Percentiles rank a stretch among this genome's conserved stretches.
These are phyloP conservation scores for Yponomeuta evonymella DNA, from an alignment of 2,888 invertebrate species.

Conservation along the genomic window DNA sequence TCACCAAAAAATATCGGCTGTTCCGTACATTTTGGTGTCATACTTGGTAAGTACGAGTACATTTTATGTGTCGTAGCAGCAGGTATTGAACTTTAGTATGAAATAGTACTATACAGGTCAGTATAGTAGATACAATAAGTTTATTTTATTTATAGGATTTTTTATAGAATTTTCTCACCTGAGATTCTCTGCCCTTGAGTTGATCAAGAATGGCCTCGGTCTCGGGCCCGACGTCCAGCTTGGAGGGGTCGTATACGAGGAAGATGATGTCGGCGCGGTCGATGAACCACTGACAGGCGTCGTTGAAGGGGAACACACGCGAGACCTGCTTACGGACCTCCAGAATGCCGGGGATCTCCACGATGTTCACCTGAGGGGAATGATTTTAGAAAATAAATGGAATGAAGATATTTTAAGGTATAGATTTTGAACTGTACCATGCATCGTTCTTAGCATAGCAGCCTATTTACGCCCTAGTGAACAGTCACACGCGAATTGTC, in stretches of 20 bases:
- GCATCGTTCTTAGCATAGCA: too few species aligned
- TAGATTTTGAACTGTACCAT: too few species aligned
- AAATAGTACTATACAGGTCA: too few species aligned
- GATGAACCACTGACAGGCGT: constrained; percentile 98
- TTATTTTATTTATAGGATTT: background rate
- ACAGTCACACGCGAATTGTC: too few species aligned
- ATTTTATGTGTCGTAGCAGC: too few species aligned
- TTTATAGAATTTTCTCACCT: constrained; percentile 65
- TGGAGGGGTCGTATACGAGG: constrained; percentile 95
- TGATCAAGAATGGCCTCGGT: constrained; percentile 96
- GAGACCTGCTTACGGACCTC: constrained; percentile 96
- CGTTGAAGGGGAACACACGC: constrained; percentile 94
- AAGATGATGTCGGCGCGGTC: constrained; percentile 97
- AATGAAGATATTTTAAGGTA: background rate
- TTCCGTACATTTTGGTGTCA: too few species aligned
- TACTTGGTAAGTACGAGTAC: too few species aligned
- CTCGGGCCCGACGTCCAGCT: constrained; percentile 95
- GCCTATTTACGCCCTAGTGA: too few species aligned
- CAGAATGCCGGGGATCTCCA: constrained; percentile 96
- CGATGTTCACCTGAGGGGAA: constrained; percentile 86
- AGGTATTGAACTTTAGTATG: too few species aligned
- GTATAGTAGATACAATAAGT: too few species aligned
- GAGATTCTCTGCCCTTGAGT: constrained; percentile 94
- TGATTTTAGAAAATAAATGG: background rate
- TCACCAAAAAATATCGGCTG: too few species aligned